phyloP scores from a whole-genome alignment of 1,140 invertebrate species.

The Cyclina sinensis region DNA sequence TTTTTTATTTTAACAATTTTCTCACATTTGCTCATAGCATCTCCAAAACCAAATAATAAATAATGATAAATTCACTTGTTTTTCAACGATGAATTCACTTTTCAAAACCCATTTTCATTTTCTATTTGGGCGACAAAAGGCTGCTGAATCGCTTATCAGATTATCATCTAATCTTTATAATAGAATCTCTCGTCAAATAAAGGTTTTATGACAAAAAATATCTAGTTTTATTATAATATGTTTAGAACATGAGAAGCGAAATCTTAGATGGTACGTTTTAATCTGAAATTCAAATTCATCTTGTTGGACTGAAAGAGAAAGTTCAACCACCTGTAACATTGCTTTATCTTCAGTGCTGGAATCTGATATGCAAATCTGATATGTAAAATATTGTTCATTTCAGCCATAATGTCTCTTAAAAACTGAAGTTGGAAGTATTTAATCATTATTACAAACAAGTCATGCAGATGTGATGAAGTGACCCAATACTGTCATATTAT shows the following conservation, averaged over 20 bases:
- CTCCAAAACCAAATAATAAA: background rate
- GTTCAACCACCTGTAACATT: constrained; percentile 14
- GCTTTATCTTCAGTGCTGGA: background rate
- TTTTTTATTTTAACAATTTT: background rate
- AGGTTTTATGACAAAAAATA: constrained; percentile 36
- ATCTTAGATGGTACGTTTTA: constrained; percentile 29
- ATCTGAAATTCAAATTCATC: constrained; percentile 49
- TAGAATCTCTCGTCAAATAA: constrained; percentile 32
- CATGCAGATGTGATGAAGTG: too few relatives aligned
- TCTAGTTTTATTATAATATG: constrained; percentile 40
- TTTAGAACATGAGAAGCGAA: constrained; percentile 30
- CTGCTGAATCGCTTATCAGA: constrained; percentile 29
- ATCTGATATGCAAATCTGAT: background rate
- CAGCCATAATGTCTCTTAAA: too few relatives aligned
- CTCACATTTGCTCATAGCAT: background rate
- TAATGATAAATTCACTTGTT: constrained; percentile 11
- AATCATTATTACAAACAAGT: too few relatives aligned
- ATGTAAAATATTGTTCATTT: too few relatives aligned
- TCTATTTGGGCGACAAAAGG: constrained; percentile 21
- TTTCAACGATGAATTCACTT: constrained; percentile 42
- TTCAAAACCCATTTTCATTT: constrained; percentile 44
- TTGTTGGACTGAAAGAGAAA: constrained; percentile 20
- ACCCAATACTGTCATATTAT: too few relatives aligned
- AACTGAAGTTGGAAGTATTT: too few relatives aligned
- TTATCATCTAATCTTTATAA: constrained; percentile 51